Evolutionary conservation across 2,797 vertebrate genomes (phyloP), one percentile per base, ranked within the genome.

Genomic region (Synaphobranchus kaupii): DNA sequence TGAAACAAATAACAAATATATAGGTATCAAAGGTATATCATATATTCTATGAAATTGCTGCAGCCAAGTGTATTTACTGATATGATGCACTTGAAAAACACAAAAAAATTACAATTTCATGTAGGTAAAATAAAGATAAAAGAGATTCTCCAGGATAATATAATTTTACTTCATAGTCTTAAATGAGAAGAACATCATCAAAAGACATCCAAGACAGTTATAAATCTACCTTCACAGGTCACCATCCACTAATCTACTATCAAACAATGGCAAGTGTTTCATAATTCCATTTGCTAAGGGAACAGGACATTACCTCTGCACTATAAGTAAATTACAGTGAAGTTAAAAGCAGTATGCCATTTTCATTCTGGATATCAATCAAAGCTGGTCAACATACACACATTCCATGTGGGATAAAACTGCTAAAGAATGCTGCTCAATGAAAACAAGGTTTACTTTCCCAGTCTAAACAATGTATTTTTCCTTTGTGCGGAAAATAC

Each of bases 361-460:
- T 85, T 17, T 28, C 63, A 73, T 71, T 71, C 66, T 71, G 39
- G 20, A 73, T 60, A 39, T 84, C 54, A 34, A 7, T 39, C 50
- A 60, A 60, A 84, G 28, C 52, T 60, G 52, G 10, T 81, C 85
- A 22, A 85, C 73, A 58, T 83, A 71, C 39, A 85, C 54, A 83
- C 90, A 92, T 89, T 90, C 89, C 88, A 89, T 54, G 22, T 76
- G 39, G 34, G 83, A 90, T 89, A 86, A 80, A 76, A 73, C 48
- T 22, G 44, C 44, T 31, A 85, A 84, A 88, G 81, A 84, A 73
- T 84, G 86, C 63, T 87, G 56, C 66, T 78, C 47, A 81, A 84
- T 22, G 71, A 86, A 17, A 81, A 85, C 56, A 50, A 4, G 39
- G 28, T 86, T 84, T 88, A 81, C 85, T 80, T 86, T 86, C 78